Evolutionary conservation across 2,888 invertebrate species (phyloP).

Genomic region (Empis stercorea): DNA sequence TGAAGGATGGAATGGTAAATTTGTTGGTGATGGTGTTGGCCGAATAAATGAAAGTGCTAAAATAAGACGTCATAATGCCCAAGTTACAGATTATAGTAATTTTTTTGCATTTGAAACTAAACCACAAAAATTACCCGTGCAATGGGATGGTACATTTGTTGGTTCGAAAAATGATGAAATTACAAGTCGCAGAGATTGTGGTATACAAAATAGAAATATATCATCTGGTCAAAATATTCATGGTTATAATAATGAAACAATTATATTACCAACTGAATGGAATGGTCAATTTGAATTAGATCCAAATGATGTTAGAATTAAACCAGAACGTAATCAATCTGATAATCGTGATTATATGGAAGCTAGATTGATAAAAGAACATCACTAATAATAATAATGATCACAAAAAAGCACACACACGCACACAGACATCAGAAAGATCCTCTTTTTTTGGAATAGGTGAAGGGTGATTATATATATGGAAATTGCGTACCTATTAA

Average conservation of each 20-base stretch:
- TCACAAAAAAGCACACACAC: too few relatives aligned
- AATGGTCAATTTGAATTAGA: slow-evolving; percentile 30
- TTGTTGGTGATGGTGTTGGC: slow-evolving; percentile 20
- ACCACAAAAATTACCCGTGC: slow-evolving; percentile 28
- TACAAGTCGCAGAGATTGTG: slow-evolving; percentile 20
- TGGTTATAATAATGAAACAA: slow-evolving; percentile 25
- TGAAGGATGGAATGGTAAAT: slow-evolving; percentile 36
- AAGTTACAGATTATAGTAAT: slow-evolving; percentile 28
- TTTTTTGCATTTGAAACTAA: slow-evolving; percentile 30
- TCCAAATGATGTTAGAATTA: slow-evolving; percentile 31
- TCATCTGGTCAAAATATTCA: slow-evolving; percentile 30
- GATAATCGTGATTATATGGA: slow-evolving; percentile 33
- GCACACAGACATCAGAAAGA: too few relatives aligned
- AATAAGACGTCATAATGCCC: slow-evolving; percentile 30
- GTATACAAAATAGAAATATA: slow-evolving; percentile 22
- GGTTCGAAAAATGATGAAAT: slow-evolving; percentile 25
- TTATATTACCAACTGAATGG: slow-evolving; percentile 29
- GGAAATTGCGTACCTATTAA: too few relatives aligned
- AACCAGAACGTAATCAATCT: slow-evolving; percentile 31
- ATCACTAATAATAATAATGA: not conserved
- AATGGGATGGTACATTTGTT: slow-evolving; percentile 33
- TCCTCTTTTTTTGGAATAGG: too few relatives aligned
- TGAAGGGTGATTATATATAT: too few relatives aligned
- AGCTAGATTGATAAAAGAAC: not conserved
- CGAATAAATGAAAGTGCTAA: slow-evolving; percentile 27